phyloP scores from a whole-genome alignment of 2,888 invertebrate species.

The Argyresthia albistria region DNA sequence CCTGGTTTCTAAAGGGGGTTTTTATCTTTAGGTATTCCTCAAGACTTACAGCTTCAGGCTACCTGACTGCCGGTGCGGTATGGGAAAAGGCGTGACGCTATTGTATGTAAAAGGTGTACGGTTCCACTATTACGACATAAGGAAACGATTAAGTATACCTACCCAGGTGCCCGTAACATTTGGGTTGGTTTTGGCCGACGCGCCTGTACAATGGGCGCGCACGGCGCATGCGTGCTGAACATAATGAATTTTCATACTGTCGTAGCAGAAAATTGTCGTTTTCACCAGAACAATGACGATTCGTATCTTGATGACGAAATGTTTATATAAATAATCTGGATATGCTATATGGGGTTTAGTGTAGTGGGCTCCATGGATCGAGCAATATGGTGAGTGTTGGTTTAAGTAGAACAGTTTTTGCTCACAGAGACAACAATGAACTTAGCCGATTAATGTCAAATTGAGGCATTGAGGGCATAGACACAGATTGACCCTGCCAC shows the following conservation, averaged over 20 bases:
- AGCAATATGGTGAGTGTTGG: not conserved
- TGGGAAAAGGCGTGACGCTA: too few species aligned
- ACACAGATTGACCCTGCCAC: too few species aligned
- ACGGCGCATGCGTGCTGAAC: not conserved
- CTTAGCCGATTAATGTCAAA: too few species aligned
- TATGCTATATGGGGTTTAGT: not conserved
- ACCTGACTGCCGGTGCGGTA: too few species aligned
- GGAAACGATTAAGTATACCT: not conserved
- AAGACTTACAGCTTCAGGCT: too few species aligned
- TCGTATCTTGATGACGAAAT: not conserved
- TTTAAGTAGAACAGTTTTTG: not conserved
- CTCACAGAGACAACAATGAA: too few species aligned
- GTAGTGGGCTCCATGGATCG: not conserved
- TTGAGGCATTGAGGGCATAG: too few species aligned
- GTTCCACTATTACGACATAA: not conserved
- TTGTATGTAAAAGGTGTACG: too few species aligned
- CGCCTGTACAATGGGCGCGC: not conserved
- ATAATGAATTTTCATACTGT: not conserved
- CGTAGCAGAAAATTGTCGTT: conserved; percentile 10
- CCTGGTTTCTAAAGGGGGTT: too few species aligned
- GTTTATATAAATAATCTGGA: not conserved
- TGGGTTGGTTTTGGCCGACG: too few species aligned
- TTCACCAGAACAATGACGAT: conserved; percentile 13
- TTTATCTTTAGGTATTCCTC: too few species aligned
- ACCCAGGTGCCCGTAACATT: too few species aligned